Evolutionary conservation across 64 coral and sea anemone genomes (phyloP), one percentile per base, ranked within the genome.

Genomic region (Orbicella faveolata): DNA sequence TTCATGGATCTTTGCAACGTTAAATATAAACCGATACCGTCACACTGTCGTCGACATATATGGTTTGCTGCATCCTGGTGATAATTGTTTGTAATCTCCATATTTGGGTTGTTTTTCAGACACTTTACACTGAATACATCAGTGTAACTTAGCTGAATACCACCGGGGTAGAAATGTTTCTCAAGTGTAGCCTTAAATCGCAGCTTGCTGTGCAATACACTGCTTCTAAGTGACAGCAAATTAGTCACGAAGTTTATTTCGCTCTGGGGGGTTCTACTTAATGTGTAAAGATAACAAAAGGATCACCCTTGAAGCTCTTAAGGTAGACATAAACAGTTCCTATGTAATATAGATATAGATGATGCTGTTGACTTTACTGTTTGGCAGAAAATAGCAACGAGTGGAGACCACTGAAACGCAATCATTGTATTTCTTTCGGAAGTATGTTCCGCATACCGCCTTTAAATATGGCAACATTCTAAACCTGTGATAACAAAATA

Each of bases 401-500:
- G 11, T 11, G 21, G 9, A 26, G 21, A 26, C 23, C 21, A 25
- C 21, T n/a, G 21, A 51, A 39, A 41, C 2, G 51, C 51, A 23
- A 44, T 51, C 16, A 17, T 20, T 70, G 9, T 33, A 52, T 54
- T 72, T 69, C 34, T 36, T 65, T 6, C 5, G 23, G 6, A 81
- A 81, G 34, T 61, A 81, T 72, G 82, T 85, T 72, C 82, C 82
- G 82, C 63, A 72, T 85, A 72, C 36, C 82, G 44, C 23, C 37
- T 41, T 72, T 73, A 6, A 7, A 19, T 21, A 85, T 15, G 82
- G 41, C 67, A 8, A 72, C 65, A 25, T 73, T 1, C 39, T 63
- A 19, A 67, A 41, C 80, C 80, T 83, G 63, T 63, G 57, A 81
- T 34, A 81, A 81, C 82, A 69, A 72, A 48, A 37, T 37, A 62